phyloP scores from a whole-genome alignment of 2,113 vertebrate species.

The Agapornis roseicollis region DNA sequence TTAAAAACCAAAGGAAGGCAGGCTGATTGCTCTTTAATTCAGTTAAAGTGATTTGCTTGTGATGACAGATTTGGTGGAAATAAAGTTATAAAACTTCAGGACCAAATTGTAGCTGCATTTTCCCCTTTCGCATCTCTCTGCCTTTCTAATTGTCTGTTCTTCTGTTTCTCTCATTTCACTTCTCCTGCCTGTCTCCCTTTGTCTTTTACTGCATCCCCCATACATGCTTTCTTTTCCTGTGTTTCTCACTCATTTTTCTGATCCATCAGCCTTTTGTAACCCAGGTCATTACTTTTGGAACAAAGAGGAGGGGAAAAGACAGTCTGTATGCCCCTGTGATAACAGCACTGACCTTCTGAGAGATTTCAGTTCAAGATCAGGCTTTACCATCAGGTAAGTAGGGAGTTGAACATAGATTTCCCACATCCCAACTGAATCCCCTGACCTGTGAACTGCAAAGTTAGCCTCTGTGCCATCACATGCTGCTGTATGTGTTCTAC shows the following conservation, averaged over 20 bases:
- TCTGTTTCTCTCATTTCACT: constrained; percentile 43
- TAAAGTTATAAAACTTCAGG: neutral
- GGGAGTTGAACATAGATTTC: constrained; percentile 55
- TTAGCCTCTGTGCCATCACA: neutral
- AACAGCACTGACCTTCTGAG: constrained; percentile 55
- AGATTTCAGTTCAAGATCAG: constrained; percentile 58
- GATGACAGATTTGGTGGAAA: neutral
- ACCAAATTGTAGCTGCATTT: constrained; percentile 8
- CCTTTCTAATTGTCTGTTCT: constrained; percentile 53
- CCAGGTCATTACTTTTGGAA: constrained; percentile 62
- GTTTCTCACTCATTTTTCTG: constrained; percentile 37
- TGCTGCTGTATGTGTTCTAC: neutral
- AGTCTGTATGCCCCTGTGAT: constrained; percentile 56
- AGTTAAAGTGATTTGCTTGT: neutral
- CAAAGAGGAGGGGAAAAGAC: constrained; percentile 59
- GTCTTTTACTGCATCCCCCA: neutral
- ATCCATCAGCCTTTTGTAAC: constrained; percentile 48
- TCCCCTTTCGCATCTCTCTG: constrained; percentile 39
- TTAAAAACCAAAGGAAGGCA: neutral
- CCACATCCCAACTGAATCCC: constrained; percentile 43
- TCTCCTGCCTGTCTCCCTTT: neutral
- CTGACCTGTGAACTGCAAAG: neutral
- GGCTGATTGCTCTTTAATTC: neutral
- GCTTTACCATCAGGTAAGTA: constrained; percentile 64
- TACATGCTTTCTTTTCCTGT: neutral